phyloP scores from a whole-genome alignment of 2,797 vertebrate species.

The Sebastiscus albofasciatus region DNA sequence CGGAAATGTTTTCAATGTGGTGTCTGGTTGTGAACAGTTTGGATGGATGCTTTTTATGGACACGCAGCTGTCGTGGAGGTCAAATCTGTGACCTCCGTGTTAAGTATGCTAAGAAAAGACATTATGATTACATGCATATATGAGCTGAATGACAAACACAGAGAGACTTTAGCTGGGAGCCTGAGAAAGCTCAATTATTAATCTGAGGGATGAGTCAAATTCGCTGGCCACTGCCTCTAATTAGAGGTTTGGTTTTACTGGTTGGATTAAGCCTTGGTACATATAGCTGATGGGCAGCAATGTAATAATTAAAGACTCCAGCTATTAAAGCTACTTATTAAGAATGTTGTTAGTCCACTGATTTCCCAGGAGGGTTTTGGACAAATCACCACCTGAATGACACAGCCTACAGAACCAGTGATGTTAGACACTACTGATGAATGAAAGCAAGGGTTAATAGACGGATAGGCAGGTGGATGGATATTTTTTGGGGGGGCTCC shows the following conservation, averaged over 20 bases:
- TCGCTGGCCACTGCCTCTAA: background rate
- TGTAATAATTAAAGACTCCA: conserved; percentile 36
- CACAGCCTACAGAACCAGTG: background rate
- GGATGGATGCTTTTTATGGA: background rate
- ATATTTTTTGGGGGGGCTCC: background rate
- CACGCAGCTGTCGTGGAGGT: background rate
- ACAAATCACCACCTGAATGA: conserved; percentile 5
- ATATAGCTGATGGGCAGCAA: conserved; percentile 8
- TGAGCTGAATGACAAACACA: background rate
- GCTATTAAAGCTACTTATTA: conserved; percentile 45
- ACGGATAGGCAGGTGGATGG: background rate
- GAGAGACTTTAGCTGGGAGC: background rate
- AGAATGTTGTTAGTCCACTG: conserved; percentile 26
- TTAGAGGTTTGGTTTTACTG: conserved; percentile 8
- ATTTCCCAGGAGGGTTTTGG: conserved; percentile 53
- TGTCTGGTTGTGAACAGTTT: background rate
- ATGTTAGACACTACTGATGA: background rate
- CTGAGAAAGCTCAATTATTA: background rate
- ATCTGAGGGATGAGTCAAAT: background rate
- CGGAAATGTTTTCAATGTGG: background rate
- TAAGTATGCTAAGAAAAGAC: background rate
- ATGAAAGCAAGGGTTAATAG: background rate
- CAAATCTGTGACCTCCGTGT: background rate
- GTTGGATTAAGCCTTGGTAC: background rate
- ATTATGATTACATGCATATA: background rate